Percentiles rank a stretch among this genome's conserved stretches.
phyloP scores from a whole-genome alignment of 2,888 invertebrate species.

The Flexamia atlantica region DNA sequence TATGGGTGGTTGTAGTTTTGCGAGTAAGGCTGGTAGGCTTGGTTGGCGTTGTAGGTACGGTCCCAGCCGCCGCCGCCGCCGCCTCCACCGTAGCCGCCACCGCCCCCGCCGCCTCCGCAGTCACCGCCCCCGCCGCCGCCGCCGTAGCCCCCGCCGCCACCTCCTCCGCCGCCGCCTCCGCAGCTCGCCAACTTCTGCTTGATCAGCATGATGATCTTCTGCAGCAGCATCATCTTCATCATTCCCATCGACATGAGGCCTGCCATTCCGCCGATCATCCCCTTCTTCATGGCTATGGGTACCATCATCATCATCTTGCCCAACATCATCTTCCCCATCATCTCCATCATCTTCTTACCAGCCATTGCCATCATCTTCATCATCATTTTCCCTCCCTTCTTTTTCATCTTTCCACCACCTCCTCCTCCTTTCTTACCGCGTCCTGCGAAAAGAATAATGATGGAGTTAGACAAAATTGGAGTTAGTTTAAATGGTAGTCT shows the following conservation, averaged over 20 bases:
- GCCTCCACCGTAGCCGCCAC: conserved; percentile 17
- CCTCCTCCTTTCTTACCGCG: conserved; percentile 48
- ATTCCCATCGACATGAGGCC: conserved; percentile 46
- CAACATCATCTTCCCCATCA: conserved; percentile 57
- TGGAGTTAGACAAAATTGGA: no score
- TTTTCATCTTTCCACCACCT: conserved; percentile 26
- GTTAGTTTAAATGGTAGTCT: no score
- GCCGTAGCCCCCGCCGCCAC: conserved; percentile 4
- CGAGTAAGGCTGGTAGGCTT: conserved; percentile 6
- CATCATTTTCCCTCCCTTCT: conserved; percentile 46
- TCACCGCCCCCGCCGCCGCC: conserved; percentile 25
- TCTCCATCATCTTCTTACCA: conserved; percentile 17
- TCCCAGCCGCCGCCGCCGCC: conserved; percentile 61
- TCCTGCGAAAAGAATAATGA: conserved; percentile 11
- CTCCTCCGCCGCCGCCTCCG: conserved; percentile 36
- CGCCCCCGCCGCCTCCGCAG: conserved; percentile 38
- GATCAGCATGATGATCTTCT: conserved; percentile 38
- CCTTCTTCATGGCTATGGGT: conserved; percentile 43
- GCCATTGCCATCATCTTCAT: conserved; percentile 47
- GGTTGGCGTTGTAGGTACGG: conserved; percentile 37
- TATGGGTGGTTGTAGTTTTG: conserved; percentile 27
- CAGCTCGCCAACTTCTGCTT: conserved; percentile 41
- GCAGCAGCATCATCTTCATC: conserved; percentile 55
- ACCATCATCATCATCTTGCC: conserved; percentile 58
- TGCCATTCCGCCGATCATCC: conserved; percentile 44